phyloP scores from a whole-genome alignment of 2,888 invertebrate genomes.

The Lycia hirtaria region DNA sequence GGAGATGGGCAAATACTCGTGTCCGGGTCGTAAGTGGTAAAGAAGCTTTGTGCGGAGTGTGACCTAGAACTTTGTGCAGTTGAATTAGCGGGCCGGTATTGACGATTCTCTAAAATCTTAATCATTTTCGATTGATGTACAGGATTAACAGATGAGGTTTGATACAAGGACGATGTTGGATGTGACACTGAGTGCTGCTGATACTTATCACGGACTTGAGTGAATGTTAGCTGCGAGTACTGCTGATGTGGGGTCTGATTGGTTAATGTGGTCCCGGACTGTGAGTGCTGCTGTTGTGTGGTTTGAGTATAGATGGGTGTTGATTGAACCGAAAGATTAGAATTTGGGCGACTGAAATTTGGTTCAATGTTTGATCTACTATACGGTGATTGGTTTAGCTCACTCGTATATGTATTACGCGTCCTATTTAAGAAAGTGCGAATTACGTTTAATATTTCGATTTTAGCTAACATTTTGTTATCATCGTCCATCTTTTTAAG shows the following conservation, averaged over 20 bases:
- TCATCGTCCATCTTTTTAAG: conserved; percentile 33
- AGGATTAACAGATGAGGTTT: conserved; percentile 24
- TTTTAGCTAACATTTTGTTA: conserved; percentile 34
- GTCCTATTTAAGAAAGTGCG: conserved; percentile 30
- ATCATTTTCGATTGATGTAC: conserved; percentile 21
- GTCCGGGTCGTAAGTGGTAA: conserved; percentile 16
- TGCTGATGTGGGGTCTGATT: too few relatives aligned
- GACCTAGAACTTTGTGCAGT: conserved; percentile 22
- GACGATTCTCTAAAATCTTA: conserved; percentile 16
- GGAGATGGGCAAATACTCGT: conserved; percentile 21
- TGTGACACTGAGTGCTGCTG: conserved; percentile 20
- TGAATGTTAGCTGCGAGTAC: conserved; percentile 14
- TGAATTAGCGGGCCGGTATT: conserved; percentile 15
- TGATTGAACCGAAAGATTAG: conserved; percentile 19
- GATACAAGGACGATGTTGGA: conserved; percentile 18
- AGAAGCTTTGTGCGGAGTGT: conserved; percentile 24
- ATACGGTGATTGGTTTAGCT: conserved; percentile 26
- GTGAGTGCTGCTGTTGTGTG: conserved; percentile 26
- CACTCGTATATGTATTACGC: conserved; percentile 11
- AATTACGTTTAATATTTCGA: conserved; percentile 34
- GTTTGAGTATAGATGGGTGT: conserved; percentile 20
- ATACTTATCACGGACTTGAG: conserved; percentile 20
- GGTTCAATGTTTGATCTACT: conserved; percentile 23
- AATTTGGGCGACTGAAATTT: conserved; percentile 23
- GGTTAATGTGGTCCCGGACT: too few relatives aligned